A percentile compares a stretch with the other conserved stretches of the same genome.
Conservation (phyloP, 2,113 vertebrate species). For the Crotophaga sulcirostris region DNA sequence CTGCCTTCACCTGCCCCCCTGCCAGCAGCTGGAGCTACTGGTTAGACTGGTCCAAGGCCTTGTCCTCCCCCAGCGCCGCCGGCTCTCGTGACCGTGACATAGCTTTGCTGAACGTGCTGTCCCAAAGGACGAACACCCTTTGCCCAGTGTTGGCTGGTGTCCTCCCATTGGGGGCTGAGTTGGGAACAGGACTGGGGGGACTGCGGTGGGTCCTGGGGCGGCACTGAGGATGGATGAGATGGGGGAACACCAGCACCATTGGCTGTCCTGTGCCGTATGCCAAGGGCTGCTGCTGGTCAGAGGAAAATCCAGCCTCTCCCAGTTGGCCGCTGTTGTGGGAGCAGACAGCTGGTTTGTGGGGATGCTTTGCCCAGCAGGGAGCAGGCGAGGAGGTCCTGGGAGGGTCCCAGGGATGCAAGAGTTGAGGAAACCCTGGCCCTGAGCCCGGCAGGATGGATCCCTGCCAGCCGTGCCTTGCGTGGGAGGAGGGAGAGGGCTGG, state of each 20-base stretch:
- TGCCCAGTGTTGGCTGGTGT: accelerated
- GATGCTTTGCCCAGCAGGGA: not conserved
- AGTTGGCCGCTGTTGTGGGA: not conserved
- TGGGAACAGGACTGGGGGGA: accelerated
- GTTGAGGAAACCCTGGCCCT: not conserved
- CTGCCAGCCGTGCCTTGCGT: not conserved
- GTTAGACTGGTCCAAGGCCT: conserved; percentile 19
- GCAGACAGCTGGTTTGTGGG: not conserved
- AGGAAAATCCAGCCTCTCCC: not conserved
- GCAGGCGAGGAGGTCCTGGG: not conserved
- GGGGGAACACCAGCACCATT: not conserved
- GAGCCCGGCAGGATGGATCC: not conserved
- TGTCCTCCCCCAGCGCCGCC: not conserved
- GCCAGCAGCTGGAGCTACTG: conserved; percentile 29
- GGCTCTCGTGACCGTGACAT: not conserved
- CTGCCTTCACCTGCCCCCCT: not conserved
- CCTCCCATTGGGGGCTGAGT: not conserved
- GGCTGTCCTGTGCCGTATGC: not conserved
- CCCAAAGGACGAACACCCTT: not conserved
- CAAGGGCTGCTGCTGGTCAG: accelerated
- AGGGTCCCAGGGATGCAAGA: not conserved
- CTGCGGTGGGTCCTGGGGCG: accelerated
- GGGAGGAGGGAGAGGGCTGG: conserved; percentile 4
- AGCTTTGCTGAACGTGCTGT: accelerated
- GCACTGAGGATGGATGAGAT: accelerated